Conservation (phyloP, 2,797 vertebrate genomes). For the Pseudomugil tenellus region DNA sequence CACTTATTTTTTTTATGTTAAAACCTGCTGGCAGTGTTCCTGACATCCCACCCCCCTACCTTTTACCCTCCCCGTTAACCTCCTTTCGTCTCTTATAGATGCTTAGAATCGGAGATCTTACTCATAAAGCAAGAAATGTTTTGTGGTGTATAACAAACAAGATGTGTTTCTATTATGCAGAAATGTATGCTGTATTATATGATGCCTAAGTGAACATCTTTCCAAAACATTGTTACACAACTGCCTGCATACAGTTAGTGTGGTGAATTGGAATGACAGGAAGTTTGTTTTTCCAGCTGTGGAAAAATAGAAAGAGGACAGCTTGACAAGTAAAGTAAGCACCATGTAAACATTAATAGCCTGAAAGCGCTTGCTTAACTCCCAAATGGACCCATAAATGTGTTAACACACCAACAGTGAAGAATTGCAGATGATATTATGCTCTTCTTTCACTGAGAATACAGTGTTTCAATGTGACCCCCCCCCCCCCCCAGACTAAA, state of each 20-base stretch:
- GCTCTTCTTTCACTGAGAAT: not conserved
- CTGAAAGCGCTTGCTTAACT: not conserved
- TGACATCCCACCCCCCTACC: conserved; percentile 19
- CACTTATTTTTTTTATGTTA: conserved; percentile 54
- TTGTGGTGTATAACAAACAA: not conserved
- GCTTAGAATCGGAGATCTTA: conserved; percentile 19
- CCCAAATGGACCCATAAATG: conserved; percentile 6
- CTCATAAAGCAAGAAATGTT: not conserved
- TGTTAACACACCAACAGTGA: not conserved
- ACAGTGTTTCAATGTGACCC: not conserved
- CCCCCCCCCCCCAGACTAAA: not conserved
- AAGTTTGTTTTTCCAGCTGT: conserved; percentile 31
- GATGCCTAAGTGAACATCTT: conserved; percentile 1
- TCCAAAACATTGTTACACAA: conserved; percentile 13
- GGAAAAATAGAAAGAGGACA: conserved; percentile 13
- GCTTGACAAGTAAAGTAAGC: conserved; percentile 4
- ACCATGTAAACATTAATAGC: not conserved
- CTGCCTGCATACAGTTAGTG: not conserved
- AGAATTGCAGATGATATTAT: not conserved
- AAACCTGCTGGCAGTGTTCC: conserved; percentile 65
- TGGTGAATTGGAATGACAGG: conserved; percentile 11
- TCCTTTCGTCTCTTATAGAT: conserved; percentile 19
- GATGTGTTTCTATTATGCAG: conserved; percentile 12
- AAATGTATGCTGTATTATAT: not conserved
- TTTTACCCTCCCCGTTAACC: conserved; percentile 32